Evolutionary conservation across 92 coral and sea anemone species (phyloP).

Genomic region (Hydrozoanthus gracilis): DNA sequence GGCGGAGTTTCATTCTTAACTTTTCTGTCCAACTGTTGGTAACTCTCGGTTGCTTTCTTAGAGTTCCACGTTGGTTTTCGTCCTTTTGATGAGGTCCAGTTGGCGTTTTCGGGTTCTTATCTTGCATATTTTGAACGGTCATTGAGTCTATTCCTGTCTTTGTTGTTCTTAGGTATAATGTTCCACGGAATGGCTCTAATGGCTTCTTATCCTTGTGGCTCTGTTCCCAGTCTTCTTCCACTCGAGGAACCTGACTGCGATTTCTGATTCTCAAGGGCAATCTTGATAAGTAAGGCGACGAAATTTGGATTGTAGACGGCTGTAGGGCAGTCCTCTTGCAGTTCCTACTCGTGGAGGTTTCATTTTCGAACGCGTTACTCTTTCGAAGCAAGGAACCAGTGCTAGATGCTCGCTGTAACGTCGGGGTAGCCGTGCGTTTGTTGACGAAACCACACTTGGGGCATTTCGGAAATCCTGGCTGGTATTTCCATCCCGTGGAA

Average conservation of each 20-base stretch:
- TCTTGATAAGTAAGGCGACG: constrained; percentile 62
- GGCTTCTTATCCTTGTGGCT: constrained; percentile 58
- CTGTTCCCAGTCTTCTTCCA: constrained; percentile 15
- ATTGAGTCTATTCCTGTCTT: background rate
- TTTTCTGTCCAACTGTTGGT: constrained; percentile 83
- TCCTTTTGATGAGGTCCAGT: constrained; percentile 3
- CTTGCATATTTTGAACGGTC: background rate
- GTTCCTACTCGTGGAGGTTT: constrained; percentile 31
- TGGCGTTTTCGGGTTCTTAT: background rate
- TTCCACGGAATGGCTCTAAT: constrained; percentile 67
- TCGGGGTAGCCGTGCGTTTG: constrained; percentile 61
- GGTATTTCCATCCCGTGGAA: constrained; percentile 30
- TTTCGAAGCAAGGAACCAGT: constrained; percentile 84
- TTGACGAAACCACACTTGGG: constrained; percentile 84
- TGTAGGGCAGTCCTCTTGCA: constrained; percentile 76
- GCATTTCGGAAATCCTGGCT: constrained; percentile 60
- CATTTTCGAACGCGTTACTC: constrained; percentile 69
- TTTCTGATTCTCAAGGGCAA: constrained; percentile 43
- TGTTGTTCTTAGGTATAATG: constrained; percentile 41
- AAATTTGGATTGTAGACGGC: constrained; percentile 78
- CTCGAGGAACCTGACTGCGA: constrained; percentile 15
- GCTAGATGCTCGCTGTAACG: constrained; percentile 86
- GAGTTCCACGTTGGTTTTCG: constrained; percentile 8
- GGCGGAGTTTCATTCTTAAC: constrained; percentile 78
- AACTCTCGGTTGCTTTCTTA: constrained; percentile 64